Percentiles rank a stretch among this genome's conserved stretches.
Evolutionary conservation across 2,113 vertebrate genomes (phyloP).

Genomic region (Apodemus speciosus): DNA sequence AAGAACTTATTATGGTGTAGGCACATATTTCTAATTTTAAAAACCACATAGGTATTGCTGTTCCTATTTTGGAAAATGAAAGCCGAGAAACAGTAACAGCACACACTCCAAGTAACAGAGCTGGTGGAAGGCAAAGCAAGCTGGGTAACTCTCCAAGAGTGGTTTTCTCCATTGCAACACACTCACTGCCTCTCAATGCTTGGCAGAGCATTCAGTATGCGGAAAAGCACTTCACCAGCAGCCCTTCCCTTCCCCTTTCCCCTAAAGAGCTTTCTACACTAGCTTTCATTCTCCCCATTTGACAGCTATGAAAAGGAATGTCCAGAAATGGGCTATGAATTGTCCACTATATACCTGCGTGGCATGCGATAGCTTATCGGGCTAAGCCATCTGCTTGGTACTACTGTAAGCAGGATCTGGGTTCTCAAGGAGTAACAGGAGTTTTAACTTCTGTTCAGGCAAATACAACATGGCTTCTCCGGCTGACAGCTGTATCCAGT

Average conservation of each 20-base stretch:
- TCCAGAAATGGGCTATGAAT: background rate
- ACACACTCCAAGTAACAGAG: background rate
- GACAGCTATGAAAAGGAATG: background rate
- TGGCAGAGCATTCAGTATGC: constrained; percentile 26
- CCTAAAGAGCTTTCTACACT: background rate
- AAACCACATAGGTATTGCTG: background rate
- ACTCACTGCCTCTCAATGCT: background rate
- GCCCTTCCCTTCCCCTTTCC: constrained; percentile 17
- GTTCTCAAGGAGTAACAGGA: constrained; percentile 52
- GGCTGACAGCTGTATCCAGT: constrained; percentile 99
- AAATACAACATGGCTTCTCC: constrained; percentile 94
- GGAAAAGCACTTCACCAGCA: background rate
- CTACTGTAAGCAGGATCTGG: constrained; percentile 39
- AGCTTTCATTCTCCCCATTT: background rate
- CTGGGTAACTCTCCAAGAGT: background rate
- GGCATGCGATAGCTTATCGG: background rate
- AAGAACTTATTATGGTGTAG: background rate
- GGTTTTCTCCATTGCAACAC: background rate
- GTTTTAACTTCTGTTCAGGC: constrained; percentile 69
- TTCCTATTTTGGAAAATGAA: constrained; percentile 38
- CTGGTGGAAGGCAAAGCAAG: background rate
- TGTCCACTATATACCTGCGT: background rate
- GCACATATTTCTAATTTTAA: constrained; percentile 43
- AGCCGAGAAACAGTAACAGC: background rate
- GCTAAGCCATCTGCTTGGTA: background rate